Percentiles rank a stretch among this genome's conserved stretches.
Conservation (phyloP, 2,797 vertebrate genomes). For the Helostoma temminkii region DNA sequence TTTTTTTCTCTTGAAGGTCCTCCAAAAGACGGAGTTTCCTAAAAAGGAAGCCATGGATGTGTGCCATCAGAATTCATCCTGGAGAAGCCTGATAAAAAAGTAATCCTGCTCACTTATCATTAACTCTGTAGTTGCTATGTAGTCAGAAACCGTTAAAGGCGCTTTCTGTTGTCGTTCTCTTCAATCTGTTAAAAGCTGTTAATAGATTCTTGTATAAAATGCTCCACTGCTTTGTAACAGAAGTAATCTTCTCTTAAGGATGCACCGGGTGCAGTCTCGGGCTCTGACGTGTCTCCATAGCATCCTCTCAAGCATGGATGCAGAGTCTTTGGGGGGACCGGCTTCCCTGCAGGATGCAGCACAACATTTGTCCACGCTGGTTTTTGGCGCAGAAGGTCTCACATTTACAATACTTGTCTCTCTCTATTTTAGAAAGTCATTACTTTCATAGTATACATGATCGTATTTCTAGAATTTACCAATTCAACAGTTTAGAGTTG, state of each 20-base stretch:
- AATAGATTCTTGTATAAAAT: neutral
- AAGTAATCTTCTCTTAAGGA: conserved; percentile 75
- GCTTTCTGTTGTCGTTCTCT: neutral
- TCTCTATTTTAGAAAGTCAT: neutral
- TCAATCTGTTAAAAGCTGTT: neutral
- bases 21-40: conserved; percentile 93
- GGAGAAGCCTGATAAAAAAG: conserved; percentile 93
- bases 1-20: conserved; percentile 82
- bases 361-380: conserved; percentile 89
- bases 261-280: conserved; percentile 91
- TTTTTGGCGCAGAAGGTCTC: conserved; percentile 87
- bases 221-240: neutral
- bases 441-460: neutral
- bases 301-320: conserved; percentile 90
- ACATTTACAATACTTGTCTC: conserved; percentile 3
- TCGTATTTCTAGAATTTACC: neutral
- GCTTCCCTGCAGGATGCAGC: conserved; percentile 89
- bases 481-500: neutral
- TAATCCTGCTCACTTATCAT: conserved; percentile 75
- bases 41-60: conserved; percentile 85
- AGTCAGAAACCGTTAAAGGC: neutral
- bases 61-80: conserved; percentile 86
- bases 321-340: conserved; percentile 90
- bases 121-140: neutral
- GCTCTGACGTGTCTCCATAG: conserved; percentile 95